Evolutionary conservation across 1,140 invertebrate species (phyloP), one percentile per base, ranked within the genome.

Genomic region (Papilio polyxenes): DNA sequence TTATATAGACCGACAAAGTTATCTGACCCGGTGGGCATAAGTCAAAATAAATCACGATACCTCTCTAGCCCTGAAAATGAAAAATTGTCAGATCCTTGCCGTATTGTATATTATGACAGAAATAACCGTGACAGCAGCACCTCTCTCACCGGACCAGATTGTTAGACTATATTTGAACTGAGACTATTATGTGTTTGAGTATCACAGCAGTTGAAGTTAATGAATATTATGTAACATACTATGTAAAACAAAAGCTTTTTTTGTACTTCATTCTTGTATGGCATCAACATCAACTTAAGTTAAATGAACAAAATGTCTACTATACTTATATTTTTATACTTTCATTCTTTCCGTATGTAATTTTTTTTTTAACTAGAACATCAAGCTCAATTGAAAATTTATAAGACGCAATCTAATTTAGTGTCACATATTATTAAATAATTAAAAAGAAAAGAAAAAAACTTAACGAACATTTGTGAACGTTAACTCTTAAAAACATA

Each of bases 181-280:
- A 44, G 40, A 44, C 40, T 6, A 44, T 44, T 44, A 44, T 44
- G 7, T 44, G 40, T 44, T 6, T 44, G 4, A 6, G 40, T 44
- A 44, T 51, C 49, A 51, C 10, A 0, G 49, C 49, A 51, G 49
- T 51, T 9, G 49, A 51, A 51, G 8, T 1, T n/a, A n/a, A 75
- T 76, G 44, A 44, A 51, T 80, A 85, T 83, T 83, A 83, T 88
- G 87, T 90, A 90, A 90, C 85, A 90, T 89, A 59, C 8, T 59
- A 90, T 86, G 83, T 87, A 88, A 83, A 82, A 82, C 83, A 69
- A 87, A 83, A 81, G 76, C 81, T 83, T 87, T 87, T 87, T 31
- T 89, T 88, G 85, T 85, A 86, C 86, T 87, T 87, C 83, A 74
- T 84, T 80, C 62, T 79, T 81, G 15, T 75, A 75, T 44, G 75